Base-by-base conservation (phyloP, 2,888 invertebrate species). In the Lithosia quadra region DNA sequence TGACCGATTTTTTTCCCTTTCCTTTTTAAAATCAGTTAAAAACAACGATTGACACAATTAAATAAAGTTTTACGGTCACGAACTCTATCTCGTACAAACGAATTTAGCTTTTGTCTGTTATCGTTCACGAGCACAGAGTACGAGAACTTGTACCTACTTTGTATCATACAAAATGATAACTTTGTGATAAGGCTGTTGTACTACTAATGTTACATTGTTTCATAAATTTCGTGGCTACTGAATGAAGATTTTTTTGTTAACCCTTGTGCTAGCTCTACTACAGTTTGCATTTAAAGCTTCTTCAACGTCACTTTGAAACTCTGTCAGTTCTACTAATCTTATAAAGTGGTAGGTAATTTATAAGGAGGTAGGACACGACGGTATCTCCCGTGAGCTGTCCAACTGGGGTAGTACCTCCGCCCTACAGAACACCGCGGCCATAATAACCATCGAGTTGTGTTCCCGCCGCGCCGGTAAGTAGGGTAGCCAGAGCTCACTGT, bases 41-140 rank as follows among this genome's bases (percentile, higher is more conserved):
- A 34, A 18, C 28, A 56, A 3, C 36, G 60, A 55, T 18, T 36
- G 28, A 28, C 60, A 39, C 18, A 63, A 49, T 49, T 63, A 21
- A 57, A 24, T 60, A 24, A 63, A 63, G 39, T 56, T 53, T 13
- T 53, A 68, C 49, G 34, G 34, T 57, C 43, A 57, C 58, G 18
- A 33, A 24, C 33, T 65, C 21, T 63, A 66, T 66, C 59, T 63
- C 24, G 72, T 69, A 69, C 65, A 68, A 67, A 61, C 65, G 61
- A 69, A 72, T 57, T 63, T 65, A 71, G 39, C 55, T 64, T 71
- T 72, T 68, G 68, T 71, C 55, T 58, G 57, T 57, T 62, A 66
- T 69, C 55, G 63, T 66, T 34, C 33, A 53, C 58, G 63, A 63
- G 63, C 43, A 62, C 56, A 62, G 57, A 57, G 67, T 67, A 60